These are phyloP conservation scores for Merops nubicus DNA, from an alignment of 2,113 vertebrate species.

Conservation along the genomic window DNA sequence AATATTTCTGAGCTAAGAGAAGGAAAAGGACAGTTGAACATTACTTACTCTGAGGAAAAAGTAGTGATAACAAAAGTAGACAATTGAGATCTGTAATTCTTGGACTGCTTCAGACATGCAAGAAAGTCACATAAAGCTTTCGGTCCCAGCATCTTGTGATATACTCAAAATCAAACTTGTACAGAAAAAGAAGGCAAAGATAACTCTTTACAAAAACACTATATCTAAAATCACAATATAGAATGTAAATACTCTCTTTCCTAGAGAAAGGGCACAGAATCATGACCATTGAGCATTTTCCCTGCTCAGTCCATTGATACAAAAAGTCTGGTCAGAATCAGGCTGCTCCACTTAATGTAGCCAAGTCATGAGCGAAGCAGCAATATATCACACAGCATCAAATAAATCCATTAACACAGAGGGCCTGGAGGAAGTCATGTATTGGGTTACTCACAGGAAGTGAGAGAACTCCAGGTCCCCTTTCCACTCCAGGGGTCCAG, in stretches of 20 bases:
- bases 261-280: not conserved
- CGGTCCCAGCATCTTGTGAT: not conserved
- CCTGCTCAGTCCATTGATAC: not conserved
- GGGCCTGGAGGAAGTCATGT: not conserved
- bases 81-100: not conserved
- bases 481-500: not conserved
- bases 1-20: not conserved
- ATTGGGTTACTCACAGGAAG: not conserved
- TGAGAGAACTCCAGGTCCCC: not conserved
- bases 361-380: not conserved
- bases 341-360: not conserved
- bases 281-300: too few relatives aligned
- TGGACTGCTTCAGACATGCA: not conserved
- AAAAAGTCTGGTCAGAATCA: not conserved
- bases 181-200: not conserved
- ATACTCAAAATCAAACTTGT: not conserved
- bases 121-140: not conserved
- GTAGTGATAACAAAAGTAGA: not conserved
- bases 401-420: not conserved
- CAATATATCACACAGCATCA: not conserved
- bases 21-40: not conserved
- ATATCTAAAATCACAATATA: not conserved
- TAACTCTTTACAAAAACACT: not conserved
- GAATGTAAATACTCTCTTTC: too few relatives aligned
- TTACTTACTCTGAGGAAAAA: not conserved